Conservation (phyloP, 2,797 vertebrate genomes). For the Eulemur rubriventer region DNA sequence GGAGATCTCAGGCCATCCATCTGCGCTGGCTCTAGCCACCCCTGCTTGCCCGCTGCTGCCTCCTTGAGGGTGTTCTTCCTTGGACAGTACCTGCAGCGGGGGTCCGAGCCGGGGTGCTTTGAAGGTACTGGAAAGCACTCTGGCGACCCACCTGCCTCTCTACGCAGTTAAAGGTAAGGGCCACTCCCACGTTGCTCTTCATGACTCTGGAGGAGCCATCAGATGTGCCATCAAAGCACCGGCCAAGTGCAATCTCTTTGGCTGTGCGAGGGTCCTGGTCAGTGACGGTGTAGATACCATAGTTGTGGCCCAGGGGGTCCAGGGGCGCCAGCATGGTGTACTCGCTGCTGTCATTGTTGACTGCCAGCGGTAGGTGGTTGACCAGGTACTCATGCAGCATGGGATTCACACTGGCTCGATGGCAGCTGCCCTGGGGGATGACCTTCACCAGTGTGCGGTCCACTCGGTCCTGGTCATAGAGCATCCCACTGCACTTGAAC, state of each 20-base stretch:
- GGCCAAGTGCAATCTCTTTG: constrained; percentile 97
- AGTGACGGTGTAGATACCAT: constrained; percentile 98
- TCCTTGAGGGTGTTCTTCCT: constrained; percentile 78
- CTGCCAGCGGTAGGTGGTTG: constrained; percentile 95
- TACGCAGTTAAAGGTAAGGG: constrained; percentile 93
- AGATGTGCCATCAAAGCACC: constrained; percentile 97
- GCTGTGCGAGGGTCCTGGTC: constrained; percentile 97
- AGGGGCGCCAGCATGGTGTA: constrained; percentile 99
- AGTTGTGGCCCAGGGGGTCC: constrained; percentile 98
- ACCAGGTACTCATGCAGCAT: constrained; percentile 98
- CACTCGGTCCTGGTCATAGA: constrained; percentile 96
- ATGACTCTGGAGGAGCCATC: constrained; percentile 95
- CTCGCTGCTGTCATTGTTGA: constrained; percentile 97
- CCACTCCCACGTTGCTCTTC: constrained; percentile 94
- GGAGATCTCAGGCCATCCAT: constrained; percentile 77
- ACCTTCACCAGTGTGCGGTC: constrained; percentile 96
- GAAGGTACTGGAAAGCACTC: constrained; percentile 92
- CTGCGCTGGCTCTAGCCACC: constrained; percentile 79
- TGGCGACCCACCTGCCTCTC: constrained; percentile 89
- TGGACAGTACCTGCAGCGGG: constrained; percentile 77
- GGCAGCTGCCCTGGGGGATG: constrained; percentile 96
- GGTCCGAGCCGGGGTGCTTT: constrained; percentile 83
- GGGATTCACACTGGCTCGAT: constrained; percentile 92
- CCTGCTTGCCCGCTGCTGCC: constrained; percentile 85
- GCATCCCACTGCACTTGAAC: constrained; percentile 99